Evolutionary conservation across 2,888 invertebrate species (phyloP), one percentile per base, ranked within the genome.

Genomic region (Mesorhabditis sp.): DNA sequence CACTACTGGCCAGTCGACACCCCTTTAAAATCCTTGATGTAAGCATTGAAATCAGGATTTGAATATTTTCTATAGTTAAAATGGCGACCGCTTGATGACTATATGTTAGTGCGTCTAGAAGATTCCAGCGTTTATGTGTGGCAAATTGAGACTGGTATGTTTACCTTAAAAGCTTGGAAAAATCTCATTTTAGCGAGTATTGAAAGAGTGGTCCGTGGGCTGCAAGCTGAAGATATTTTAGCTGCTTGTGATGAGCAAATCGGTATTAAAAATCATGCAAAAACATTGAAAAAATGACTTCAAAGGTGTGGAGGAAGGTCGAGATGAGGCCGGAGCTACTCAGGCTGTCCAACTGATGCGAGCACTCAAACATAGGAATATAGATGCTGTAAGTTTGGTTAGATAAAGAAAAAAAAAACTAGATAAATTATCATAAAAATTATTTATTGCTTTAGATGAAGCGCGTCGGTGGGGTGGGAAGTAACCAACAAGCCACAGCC

Each of bases 71-170:
- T 72, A 6, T 68, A 74, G 65, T 68, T 76, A 13, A 72, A 75
- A 68, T 89, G 88, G 88, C 86, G 88, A 68, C 88, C 97, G 0
- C 89, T 94, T 3, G 97, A 98, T 86, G 98, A 99, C 87, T 98
- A 96, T 86, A 92, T 98, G 90, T 92, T 96, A 77, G 94, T 97
- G 28, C 94, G 94, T 0, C 95, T 95, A 87, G 93, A 94, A 5
- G 97, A 99, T 87, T 95, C 96, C 3, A 94, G 95, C 0, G 95
- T 97, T 2, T 96, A 95, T 87, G 95, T 98, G 0, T 98, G 98
- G 98, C 97, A 98, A 89, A 97, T 98, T 95, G 98, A 98, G 88
- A 98, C 97, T 3, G 90, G 90, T 89, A 76, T 7, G 41, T 7
- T 62, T 7, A 42, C 72, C 65, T 71, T 74, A 6, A 78, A 45